Evolutionary conservation across 2,113 vertebrate genomes (phyloP).

Genomic region (Taurulus bubalis): DNA sequence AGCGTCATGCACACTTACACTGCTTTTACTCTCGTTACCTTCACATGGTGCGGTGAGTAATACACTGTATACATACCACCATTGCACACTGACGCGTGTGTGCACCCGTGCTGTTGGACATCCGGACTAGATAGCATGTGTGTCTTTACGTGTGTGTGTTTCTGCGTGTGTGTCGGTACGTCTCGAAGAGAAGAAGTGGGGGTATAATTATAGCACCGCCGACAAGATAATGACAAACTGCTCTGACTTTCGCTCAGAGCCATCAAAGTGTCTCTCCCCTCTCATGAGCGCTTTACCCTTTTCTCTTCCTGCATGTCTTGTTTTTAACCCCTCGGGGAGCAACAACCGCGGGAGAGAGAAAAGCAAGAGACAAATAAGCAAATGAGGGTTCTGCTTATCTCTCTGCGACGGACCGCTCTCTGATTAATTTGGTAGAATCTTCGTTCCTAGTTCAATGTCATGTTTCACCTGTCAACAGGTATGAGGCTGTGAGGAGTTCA

Average conservation of each 20-base stretch:
- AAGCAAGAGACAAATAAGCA: neutral
- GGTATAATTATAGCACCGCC: slow-evolving; percentile 58
- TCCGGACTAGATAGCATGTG: neutral
- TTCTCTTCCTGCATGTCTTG: neutral
- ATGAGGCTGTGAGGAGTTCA: neutral
- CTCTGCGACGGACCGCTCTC: neutral
- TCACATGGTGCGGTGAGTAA: neutral
- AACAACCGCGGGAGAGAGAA: neutral
- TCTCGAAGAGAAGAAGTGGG: slow-evolving; percentile 44
- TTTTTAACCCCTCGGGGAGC: slow-evolving; percentile 21
- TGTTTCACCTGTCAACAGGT: neutral
- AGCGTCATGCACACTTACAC: neutral
- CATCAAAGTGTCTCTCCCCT: slow-evolving; percentile 40
- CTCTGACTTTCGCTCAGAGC: slow-evolving; percentile 60
- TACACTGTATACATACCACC: neutral
- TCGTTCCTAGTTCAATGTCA: neutral
- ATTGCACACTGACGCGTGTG: neutral
- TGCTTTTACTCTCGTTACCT: neutral
- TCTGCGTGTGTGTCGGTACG: slow-evolving; percentile 16
- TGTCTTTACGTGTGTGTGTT: neutral
- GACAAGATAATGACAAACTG: slow-evolving; percentile 70
- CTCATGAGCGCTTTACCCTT: slow-evolving; percentile 27
- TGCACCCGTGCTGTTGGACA: slow-evolving; percentile 2
- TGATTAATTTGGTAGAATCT: neutral
- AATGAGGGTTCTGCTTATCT: neutral